Conservation (phyloP, 2,113 vertebrate genomes). For the Arothron firmamentum region DNA sequence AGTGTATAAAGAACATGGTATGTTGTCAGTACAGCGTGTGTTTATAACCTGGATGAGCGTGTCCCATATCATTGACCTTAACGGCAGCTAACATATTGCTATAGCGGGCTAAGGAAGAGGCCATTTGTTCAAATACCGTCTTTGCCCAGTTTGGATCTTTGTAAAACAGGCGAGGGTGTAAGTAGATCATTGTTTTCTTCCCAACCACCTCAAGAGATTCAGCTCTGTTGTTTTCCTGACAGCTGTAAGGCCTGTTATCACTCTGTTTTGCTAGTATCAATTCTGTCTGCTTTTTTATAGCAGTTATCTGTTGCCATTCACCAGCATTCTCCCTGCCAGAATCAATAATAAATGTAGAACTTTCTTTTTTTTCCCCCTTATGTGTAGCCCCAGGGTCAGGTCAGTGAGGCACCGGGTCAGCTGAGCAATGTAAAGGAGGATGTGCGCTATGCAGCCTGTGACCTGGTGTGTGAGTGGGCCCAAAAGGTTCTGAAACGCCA, state of each 20-base stretch:
- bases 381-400: conserved; percentile 80
- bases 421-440: conserved; percentile 88
- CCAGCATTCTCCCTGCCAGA: not conserved
- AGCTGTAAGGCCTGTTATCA: not conserved
- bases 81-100: conserved; percentile 89
- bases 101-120: conserved; percentile 97
- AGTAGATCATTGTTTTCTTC: conserved; percentile 34
- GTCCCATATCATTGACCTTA: conserved; percentile 73
- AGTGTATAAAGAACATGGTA: not conserved
- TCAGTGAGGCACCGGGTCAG: conserved; percentile 81
- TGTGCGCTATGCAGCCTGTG: conserved; percentile 89
- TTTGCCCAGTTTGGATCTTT: conserved; percentile 91
- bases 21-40: not conserved
- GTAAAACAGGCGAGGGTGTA: conserved; percentile 92
- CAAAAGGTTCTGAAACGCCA: conserved; percentile 97
- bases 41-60: not conserved
- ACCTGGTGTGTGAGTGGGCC: conserved; percentile 97
- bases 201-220: not conserved
- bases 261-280: not conserved
- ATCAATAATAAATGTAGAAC: not conserved
- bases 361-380: not conserved
- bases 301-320: not conserved
- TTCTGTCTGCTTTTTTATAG: not conserved
- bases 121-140: conserved; percentile 95
- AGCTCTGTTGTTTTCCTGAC: not conserved